phyloP scores from a whole-genome alignment of 2,113 vertebrate genomes.

The Saiga tatarica region DNA sequence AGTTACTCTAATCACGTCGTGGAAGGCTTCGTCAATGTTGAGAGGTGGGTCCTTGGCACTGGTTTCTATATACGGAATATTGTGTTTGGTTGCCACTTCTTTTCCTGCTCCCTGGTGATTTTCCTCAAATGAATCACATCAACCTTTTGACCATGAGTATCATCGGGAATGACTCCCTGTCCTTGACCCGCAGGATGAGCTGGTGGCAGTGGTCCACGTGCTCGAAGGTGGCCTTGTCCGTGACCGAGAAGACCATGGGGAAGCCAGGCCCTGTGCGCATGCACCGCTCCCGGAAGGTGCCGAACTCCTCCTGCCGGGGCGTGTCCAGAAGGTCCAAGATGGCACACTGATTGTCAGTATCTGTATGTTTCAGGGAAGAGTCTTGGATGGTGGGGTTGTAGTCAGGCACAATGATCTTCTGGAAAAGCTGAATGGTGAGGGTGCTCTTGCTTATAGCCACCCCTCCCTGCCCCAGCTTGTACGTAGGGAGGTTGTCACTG shows the following conservation, averaged over 20 bases:
- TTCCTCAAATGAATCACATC: slow-evolving; percentile 82
- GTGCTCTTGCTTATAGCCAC: slow-evolving; percentile 94
- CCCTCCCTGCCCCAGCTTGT: slow-evolving; percentile 94
- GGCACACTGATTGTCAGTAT: slow-evolving; percentile 98
- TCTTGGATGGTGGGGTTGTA: slow-evolving; percentile 99
- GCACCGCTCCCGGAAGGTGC: slow-evolving; percentile 97
- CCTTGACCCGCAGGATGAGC: slow-evolving; percentile 96
- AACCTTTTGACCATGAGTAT: slow-evolving; percentile 98
- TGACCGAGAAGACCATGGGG: slow-evolving; percentile 96
- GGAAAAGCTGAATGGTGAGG: slow-evolving; percentile 99
- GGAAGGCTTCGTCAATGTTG: slow-evolving; percentile 98
- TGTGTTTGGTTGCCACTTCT: background rate
- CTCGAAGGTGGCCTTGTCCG: slow-evolving; percentile 98
- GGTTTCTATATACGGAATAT: slow-evolving; percentile 97
- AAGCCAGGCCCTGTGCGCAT: slow-evolving; percentile 97
- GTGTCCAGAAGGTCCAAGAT: slow-evolving; percentile 97
- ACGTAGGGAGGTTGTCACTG: slow-evolving; percentile 96
- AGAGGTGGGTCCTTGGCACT: slow-evolving; percentile 98
- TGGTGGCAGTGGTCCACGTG: slow-evolving; percentile 97
- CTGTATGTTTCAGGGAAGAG: slow-evolving; percentile 97
- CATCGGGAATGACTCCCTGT: slow-evolving; percentile 98
- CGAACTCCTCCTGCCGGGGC: slow-evolving; percentile 97
- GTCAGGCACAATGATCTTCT: slow-evolving; percentile 99
- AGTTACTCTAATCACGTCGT: slow-evolving; percentile 96
- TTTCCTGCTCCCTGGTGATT: background rate